phyloP scores from a whole-genome alignment of 2,113 vertebrate species.

The Nyctibius bracteatus region DNA sequence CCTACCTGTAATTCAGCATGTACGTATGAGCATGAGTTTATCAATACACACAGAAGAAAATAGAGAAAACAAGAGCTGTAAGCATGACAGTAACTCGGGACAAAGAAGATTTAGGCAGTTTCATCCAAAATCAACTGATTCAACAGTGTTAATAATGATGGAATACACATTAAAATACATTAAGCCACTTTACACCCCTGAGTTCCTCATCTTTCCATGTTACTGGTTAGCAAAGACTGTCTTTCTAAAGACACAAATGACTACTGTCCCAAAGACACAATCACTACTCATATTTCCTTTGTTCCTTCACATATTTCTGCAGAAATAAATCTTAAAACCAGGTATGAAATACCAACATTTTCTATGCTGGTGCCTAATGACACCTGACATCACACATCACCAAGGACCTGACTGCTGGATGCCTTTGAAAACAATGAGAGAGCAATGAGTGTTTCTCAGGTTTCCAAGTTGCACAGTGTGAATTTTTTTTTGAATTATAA shows the following conservation, averaged over 20 bases:
- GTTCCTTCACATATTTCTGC: not conserved
- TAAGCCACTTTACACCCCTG: not conserved
- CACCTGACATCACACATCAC: not conserved
- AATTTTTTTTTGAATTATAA: not conserved
- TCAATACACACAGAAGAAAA: not conserved
- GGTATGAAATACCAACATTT: not conserved
- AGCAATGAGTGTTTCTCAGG: not conserved
- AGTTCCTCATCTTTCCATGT: not conserved
- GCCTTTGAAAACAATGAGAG: not conserved
- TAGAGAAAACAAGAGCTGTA: not conserved
- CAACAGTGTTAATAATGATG: not conserved
- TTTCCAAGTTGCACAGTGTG: not conserved
- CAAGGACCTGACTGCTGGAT: not conserved
- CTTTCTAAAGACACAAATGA: not conserved
- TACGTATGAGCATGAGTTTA: not conserved
- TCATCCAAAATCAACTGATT: not conserved
- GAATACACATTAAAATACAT: not conserved
- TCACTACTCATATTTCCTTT: rapidly evolving
- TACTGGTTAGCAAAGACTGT: not conserved
- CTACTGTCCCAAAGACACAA: not conserved
- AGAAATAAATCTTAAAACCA: not conserved
- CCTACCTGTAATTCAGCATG: not conserved
- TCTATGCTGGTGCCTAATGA: not conserved
- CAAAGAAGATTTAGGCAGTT: not conserved
- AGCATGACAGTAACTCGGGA: not conserved